phyloP scores from a whole-genome alignment of 2,888 invertebrate genomes.

The Ditula angustiorana region DNA sequence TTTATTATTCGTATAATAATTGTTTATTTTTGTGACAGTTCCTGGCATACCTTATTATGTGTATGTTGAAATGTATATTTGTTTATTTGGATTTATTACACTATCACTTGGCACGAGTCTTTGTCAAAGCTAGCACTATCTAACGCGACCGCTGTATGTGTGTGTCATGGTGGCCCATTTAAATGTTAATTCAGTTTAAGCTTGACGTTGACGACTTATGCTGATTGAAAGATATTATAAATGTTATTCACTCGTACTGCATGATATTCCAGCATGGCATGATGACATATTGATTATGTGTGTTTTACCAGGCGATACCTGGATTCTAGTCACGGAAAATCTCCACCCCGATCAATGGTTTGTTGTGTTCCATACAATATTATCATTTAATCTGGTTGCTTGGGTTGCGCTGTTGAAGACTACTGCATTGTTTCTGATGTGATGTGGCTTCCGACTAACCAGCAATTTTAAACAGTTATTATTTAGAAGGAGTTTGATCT shows the following conservation, averaged over 20 bases:
- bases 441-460: background rate
- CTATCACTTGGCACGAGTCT: constrained; percentile 15
- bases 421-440: constrained; percentile 38
- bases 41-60: constrained; percentile 24
- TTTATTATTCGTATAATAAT: constrained; percentile 11
- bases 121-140: constrained; percentile 1
- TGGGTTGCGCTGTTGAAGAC: constrained; percentile 46
- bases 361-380: constrained; percentile 68
- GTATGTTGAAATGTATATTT: constrained; percentile 32
- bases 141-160: background rate
- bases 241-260: constrained; percentile 67
- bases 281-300: constrained; percentile 80
- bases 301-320: constrained; percentile 83
- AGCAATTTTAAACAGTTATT: background rate
- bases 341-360: constrained; percentile 79
- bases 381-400: constrained; percentile 54
- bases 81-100: constrained; percentile 25
- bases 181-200: background rate
- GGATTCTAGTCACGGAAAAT: constrained; percentile 81
- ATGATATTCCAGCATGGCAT: constrained; percentile 82
- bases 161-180: background rate
- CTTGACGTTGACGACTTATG: constrained; percentile 19
- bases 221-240: constrained; percentile 42
- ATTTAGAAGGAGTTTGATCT: no score
- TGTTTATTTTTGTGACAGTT: constrained; percentile 27